phyloP scores from a whole-genome alignment of 2,888 invertebrate species.

The Globia sparganii region DNA sequence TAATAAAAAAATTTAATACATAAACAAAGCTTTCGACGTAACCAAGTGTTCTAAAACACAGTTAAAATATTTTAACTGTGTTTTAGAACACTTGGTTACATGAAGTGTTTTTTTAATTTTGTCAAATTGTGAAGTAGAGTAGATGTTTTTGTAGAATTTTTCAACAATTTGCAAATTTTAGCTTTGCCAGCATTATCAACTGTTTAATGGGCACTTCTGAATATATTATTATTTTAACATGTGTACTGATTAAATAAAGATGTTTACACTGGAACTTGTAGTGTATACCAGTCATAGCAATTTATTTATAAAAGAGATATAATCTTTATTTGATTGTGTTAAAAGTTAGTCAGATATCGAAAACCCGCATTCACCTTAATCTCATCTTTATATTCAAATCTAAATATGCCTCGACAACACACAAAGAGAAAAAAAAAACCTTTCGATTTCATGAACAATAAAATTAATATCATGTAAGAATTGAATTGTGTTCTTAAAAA shows the following conservation, averaged over 20 bases:
- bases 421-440: background rate
- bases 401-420: background rate
- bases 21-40: too few species aligned
- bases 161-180: too few species aligned
- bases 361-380: background rate
- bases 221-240: too few species aligned
- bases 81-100: too few species aligned
- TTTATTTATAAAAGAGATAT: background rate
- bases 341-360: background rate
- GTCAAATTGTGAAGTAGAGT: too few species aligned
- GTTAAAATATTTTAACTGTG: too few species aligned
- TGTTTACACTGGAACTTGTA: background rate
- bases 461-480: slow-evolving; percentile 5
- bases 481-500: slow-evolving; percentile 12
- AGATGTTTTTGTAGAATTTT: too few species aligned
- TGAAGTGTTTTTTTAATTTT: too few species aligned
- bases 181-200: too few species aligned
- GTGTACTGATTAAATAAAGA: background rate
- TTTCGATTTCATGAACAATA: background rate
- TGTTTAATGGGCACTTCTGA: too few species aligned
- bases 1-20: too few species aligned
- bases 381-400: background rate
- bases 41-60: too few species aligned
- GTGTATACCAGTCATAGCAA: background rate
- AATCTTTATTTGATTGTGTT: background rate